phyloP scores from a whole-genome alignment of 2,888 invertebrate species.

The Drosophila gaucha region DNA sequence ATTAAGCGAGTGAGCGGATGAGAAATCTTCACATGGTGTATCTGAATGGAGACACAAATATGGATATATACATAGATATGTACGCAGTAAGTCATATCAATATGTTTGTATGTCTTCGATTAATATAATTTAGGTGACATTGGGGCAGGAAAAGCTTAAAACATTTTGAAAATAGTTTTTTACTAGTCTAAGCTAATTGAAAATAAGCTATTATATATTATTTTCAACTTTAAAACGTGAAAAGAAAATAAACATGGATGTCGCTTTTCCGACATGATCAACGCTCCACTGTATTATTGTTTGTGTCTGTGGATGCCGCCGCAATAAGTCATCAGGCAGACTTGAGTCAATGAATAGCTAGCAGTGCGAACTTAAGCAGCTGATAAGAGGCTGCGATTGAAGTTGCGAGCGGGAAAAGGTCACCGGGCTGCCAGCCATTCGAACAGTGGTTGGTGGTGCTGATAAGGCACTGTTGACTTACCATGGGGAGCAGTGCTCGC shows the following conservation, averaged over 20 bases:
- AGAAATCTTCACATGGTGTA: conserved; percentile 12
- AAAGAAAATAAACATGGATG: no score
- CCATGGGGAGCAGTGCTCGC: conserved; percentile 44
- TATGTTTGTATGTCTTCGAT: conserved; percentile 3
- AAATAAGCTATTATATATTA: no score
- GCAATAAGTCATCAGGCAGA: conserved; percentile 11
- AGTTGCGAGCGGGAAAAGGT: conserved; percentile 37
- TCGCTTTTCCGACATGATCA: no score
- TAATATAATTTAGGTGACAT: conserved; percentile 4
- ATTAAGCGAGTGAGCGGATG: conserved; percentile 63
- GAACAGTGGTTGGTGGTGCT: conserved; percentile 2
- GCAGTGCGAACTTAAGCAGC: conserved; percentile 6
- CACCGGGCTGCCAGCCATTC: conserved; percentile 13
- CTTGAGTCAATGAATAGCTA: conserved; percentile 26
- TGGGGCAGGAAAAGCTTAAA: not conserved
- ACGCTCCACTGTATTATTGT: not conserved
- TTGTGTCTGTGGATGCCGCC: not conserved
- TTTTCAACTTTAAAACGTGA: no score
- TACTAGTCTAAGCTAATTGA: not conserved
- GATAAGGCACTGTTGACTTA: conserved; percentile 52
- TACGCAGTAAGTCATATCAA: not conserved
- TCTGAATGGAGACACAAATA: not conserved
- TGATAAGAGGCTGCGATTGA: conserved; percentile 50
- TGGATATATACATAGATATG: not conserved
- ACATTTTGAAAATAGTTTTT: not conserved